Conservation (phyloP, 2,797 vertebrate genomes). For the Acanthurus leucopareius region DNA sequence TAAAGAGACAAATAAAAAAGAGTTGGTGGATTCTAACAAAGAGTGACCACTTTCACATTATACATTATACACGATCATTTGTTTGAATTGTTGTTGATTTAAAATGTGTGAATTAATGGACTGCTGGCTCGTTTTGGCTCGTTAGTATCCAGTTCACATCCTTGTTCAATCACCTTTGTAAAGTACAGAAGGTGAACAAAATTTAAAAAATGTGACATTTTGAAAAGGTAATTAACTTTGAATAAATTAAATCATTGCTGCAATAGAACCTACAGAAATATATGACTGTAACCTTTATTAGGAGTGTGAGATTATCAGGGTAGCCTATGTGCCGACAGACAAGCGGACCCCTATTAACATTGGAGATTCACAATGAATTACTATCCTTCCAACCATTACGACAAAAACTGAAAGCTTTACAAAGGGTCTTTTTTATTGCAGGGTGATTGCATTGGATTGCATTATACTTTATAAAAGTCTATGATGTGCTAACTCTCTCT, state of each 20-base stretch:
- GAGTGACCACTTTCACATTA: background rate
- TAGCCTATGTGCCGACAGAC: background rate
- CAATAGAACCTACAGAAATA: background rate
- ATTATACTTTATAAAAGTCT: background rate
- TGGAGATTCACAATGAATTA: background rate
- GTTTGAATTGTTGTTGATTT: background rate
- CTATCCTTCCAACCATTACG: background rate
- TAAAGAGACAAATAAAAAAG: background rate
- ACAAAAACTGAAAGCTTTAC: slow-evolving; percentile 3
- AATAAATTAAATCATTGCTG: slow-evolving; percentile 6
- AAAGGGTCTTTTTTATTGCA: background rate
- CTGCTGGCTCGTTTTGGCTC: background rate
- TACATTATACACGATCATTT: background rate
- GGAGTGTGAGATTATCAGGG: background rate
- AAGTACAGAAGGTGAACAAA: background rate
- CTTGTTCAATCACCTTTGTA: background rate
- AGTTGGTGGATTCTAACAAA: background rate
- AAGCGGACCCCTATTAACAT: background rate
- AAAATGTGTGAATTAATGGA: background rate
- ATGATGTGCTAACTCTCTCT: background rate
- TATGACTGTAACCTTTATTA: slow-evolving; percentile 16
- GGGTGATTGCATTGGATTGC: background rate
- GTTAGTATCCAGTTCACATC: slow-evolving; percentile 11
- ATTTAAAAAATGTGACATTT: slow-evolving; percentile 17
- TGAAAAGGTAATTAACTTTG: slow-evolving; percentile 14